Base-by-base conservation (phyloP, 2,797 vertebrate species). In the Sebastes alutus region DNA sequence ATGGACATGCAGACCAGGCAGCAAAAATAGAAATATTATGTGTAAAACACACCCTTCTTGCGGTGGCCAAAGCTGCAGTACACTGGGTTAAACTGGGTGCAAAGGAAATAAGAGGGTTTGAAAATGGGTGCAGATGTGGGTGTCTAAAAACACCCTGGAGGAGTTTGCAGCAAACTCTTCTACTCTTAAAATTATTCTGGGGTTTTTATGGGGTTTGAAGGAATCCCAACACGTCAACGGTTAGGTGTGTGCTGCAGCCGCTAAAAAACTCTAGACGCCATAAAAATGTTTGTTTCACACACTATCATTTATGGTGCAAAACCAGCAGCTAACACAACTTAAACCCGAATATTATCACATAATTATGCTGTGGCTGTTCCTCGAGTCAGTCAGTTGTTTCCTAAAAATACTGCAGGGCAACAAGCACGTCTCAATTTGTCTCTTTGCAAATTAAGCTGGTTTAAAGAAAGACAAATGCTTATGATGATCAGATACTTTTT, bases 21-120 rank as follows among this genome's bases (percentile, higher is more conserved):
- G 78, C 87, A 75, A 73, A 88, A 94, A 93, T 89, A 90, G 90
- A 92, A 92, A 92, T 80, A 93, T 91, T 91, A 92, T 90, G 90
- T 90, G 89, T 90, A 92, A 95, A 95, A 93, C 93, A 96, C 94
- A 90, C 94, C 94, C 95, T 87, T 90, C 82, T 78, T 93, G 95
- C 27, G 93, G 95, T 89, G 78, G 59, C 74, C 73, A 77, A 46
- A 84, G 87, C 82, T 92, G 82, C 30, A 83, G 82, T 59, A 78
- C 64, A 65, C 54, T 76, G 75, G 86, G 85, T 92, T 93, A 89
- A 91, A 91, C 75, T 91, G 86, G 89, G 89, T 88, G 82, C 77
- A 82, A 73, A 91, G 90, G 90, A 95, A 95, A 93, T 85, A 80
- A 9, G 82, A 87, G 35, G 90, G 91, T 93, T 90, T 86, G 84